phyloP scores from a whole-genome alignment of 2,113 vertebrate species.

The Rhabdornis inornatus region DNA sequence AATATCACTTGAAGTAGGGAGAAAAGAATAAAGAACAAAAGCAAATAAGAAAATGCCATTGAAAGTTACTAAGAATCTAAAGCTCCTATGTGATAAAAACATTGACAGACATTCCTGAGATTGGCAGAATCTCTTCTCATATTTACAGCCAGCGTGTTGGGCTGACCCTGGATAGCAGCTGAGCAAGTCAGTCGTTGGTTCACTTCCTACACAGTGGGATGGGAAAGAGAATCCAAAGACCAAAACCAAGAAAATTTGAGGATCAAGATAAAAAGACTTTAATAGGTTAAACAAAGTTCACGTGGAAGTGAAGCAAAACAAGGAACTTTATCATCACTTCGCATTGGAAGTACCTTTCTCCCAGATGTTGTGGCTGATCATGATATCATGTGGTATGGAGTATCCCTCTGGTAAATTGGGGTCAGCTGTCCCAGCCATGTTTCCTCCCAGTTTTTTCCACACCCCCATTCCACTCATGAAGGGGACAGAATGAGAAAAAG shows the following conservation, averaged over 20 bases:
- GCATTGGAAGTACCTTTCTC: not conserved
- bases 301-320: not conserved
- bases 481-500: not conserved
- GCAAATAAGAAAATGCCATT: not conserved
- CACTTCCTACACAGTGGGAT: not conserved
- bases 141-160: not conserved
- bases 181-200: not conserved
- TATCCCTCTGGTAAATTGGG: not conserved
- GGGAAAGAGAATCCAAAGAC: not conserved
- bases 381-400: too few relatives aligned
- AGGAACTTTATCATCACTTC: not conserved
- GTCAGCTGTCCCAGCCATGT: not conserved
- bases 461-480: rapidly evolving
- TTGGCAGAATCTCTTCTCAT: not conserved
- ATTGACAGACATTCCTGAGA: not conserved
- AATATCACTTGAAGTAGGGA: not conserved
- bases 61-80: not conserved
- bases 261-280: not conserved
- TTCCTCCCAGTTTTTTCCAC: not conserved
- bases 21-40: not conserved
- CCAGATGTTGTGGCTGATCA: not conserved
- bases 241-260: not conserved
- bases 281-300: not conserved
- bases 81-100: not conserved
- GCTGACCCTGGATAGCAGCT: not conserved